Percentiles rank a stretch among this genome's conserved stretches.
Evolutionary conservation across 1,140 invertebrate species (phyloP).

Genomic region (Paramacrobiotus metropolitanus): DNA sequence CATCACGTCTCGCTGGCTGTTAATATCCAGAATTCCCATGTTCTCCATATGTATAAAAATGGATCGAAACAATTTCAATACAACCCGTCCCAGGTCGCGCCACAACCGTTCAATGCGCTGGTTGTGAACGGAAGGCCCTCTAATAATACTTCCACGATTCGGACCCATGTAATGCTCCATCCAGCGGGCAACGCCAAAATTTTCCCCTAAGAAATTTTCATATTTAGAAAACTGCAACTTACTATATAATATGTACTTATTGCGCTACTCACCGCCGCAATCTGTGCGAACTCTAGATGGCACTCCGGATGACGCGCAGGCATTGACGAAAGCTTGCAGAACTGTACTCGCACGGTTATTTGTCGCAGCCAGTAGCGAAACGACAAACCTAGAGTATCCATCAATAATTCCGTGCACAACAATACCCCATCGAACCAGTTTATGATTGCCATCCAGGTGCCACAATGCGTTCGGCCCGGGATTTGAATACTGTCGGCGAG

Average conservation of each 20-base stretch:
- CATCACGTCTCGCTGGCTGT: too few species aligned
- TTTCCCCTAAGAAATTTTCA: too few species aligned
- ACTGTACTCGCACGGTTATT: constrained; percentile 12
- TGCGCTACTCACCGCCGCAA: too few species aligned
- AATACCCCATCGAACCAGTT: constrained; percentile 11
- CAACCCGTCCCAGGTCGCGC: constrained; percentile 12
- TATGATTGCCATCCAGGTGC: background rate
- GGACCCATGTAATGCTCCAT: constrained; percentile 8
- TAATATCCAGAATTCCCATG: constrained; percentile 10
- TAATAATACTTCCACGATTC: constrained; percentile 2
- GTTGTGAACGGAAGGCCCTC: constrained; percentile 4
- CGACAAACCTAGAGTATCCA: constrained; percentile 12
- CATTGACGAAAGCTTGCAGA: constrained; percentile 5
- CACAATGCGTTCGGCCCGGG: background rate
- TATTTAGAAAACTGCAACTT: too few species aligned
- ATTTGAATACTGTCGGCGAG: background rate
- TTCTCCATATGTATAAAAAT: constrained; percentile 12
- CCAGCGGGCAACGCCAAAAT: constrained; percentile 11
- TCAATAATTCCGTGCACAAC: constrained; percentile 14
- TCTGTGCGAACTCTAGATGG: constrained; percentile 11
- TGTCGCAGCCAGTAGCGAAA: constrained; percentile 8
- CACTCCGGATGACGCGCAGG: constrained; percentile 10
- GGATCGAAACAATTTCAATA: constrained; percentile 9
- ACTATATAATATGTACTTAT: too few species aligned
- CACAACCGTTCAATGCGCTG: constrained; percentile 13